These are phyloP conservation scores for Eulimnadia texana DNA, from an alignment of 1,140 invertebrate genomes.

Conservation along the genomic window DNA sequence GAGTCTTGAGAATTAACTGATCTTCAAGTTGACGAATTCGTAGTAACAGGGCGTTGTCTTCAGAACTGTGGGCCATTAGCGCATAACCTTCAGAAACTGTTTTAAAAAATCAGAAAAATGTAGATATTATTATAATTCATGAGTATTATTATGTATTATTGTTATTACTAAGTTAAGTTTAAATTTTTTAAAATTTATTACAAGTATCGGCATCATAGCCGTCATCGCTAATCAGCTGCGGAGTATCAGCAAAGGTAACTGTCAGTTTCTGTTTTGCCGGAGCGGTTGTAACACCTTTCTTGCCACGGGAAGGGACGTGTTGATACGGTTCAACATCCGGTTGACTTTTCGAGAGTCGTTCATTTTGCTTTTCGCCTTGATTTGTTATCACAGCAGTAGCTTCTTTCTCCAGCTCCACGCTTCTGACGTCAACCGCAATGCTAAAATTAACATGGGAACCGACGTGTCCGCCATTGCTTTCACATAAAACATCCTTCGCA, in stretches of 20 bases:
- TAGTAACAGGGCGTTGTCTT: no score
- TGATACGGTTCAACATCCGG: no score
- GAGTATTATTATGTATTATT: no score
- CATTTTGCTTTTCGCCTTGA: neutral
- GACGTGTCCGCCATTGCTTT: neutral
- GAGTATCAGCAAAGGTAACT: neutral
- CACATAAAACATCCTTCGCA: no score
- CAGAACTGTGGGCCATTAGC: no score
- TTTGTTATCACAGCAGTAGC: neutral
- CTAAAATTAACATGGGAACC: neutral
- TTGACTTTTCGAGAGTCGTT: neutral
- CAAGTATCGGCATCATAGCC: neutral
- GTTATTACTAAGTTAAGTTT: no score
- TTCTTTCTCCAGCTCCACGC: neutral
- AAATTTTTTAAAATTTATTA: no score
- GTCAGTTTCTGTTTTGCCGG: neutral
- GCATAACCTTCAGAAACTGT: no score
- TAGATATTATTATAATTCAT: no score
- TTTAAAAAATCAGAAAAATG: no score
- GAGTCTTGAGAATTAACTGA: conserved; percentile 31
- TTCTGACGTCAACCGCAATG: neutral
- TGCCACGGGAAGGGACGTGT: neutral
- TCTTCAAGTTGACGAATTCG: conserved; percentile 28
- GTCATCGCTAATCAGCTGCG: neutral
- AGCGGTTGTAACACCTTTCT: neutral